phyloP scores from a whole-genome alignment of 2,888 invertebrate species.

The Nemoura dubitans region DNA sequence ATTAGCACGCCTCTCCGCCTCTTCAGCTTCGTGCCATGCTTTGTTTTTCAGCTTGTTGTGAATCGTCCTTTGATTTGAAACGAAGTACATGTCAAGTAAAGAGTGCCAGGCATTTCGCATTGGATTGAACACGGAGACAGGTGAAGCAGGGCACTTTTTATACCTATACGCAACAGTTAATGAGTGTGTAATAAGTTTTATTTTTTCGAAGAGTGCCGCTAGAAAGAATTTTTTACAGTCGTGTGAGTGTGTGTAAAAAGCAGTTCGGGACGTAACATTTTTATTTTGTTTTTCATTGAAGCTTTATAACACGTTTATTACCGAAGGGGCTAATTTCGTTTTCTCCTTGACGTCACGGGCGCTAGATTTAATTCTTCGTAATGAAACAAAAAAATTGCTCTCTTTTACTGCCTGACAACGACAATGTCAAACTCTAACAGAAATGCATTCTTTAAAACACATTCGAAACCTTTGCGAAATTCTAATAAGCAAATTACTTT shows the following conservation, averaged over 20 bases:
- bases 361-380: not conserved
- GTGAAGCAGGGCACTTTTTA: not conserved
- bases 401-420: not conserved
- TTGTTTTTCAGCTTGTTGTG: no score
- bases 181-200: not conserved
- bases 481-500: not conserved
- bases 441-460: not conserved
- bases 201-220: not conserved
- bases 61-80: no score
- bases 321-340: not conserved
- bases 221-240: not conserved
- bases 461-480: not conserved
- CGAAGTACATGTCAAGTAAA: no score
- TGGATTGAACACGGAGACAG: not conserved
- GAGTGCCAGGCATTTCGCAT: no score
- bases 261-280: not conserved
- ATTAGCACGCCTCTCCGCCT: no score
- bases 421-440: not conserved
- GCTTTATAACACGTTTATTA: not conserved
- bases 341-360: not conserved
- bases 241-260: not conserved
- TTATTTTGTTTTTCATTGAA: slow-evolving; percentile 3
- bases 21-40: no score
- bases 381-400: not conserved
- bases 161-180: not conserved